A percentile compares a stretch with the other conserved stretches of the same genome.
phyloP scores from a whole-genome alignment of 2,113 vertebrate genomes.

The Cephalopholis sonnerati region DNA sequence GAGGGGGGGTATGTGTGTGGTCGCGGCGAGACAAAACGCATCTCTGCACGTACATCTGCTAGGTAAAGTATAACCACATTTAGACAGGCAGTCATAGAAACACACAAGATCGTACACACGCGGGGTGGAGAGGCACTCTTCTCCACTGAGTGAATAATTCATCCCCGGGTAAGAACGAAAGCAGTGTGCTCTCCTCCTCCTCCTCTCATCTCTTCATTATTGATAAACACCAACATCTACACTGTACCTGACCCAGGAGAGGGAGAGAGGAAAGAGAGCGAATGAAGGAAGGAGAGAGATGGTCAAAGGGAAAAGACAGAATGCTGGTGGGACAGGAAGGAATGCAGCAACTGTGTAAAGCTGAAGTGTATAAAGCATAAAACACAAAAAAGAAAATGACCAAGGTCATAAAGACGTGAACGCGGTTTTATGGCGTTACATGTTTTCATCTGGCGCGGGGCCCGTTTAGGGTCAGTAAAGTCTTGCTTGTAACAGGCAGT shows the following conservation, averaged over 20 bases:
- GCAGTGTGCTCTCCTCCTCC: slow-evolving; percentile 70
- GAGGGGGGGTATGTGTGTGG: slow-evolving; percentile 1
- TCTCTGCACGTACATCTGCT: slow-evolving; percentile 30
- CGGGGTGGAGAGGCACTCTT: slow-evolving; percentile 53
- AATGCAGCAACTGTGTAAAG: slow-evolving; percentile 33
- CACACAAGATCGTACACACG: slow-evolving; percentile 18
- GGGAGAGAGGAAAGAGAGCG: not conserved
- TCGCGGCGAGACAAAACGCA: slow-evolving; percentile 39
- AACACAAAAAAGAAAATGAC: slow-evolving; percentile 28
- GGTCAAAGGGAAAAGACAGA: not conserved
- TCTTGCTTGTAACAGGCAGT: slow-evolving; percentile 45
- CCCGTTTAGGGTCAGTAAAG: slow-evolving; percentile 50
- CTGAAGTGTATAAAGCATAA: slow-evolving; percentile 13
- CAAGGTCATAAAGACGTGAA: slow-evolving; percentile 1
- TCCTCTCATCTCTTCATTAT: slow-evolving; percentile 81
- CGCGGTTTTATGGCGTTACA: slow-evolving; percentile 22
- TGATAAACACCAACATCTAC: slow-evolving; percentile 84
- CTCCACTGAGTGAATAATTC: slow-evolving; percentile 80
- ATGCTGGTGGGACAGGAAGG: slow-evolving; percentile 15
- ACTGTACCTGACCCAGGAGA: slow-evolving; percentile 77
- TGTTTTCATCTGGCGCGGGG: slow-evolving; percentile 32
- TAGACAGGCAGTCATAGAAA: slow-evolving; percentile 28
- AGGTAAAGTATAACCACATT: slow-evolving; percentile 57
- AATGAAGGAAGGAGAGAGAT: not conserved
- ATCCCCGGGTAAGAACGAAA: slow-evolving; percentile 71